Evolutionary conservation across 1,140 invertebrate species (phyloP), one percentile per base, ranked within the genome.

Genomic region (Gonioctena quinquepunctata): DNA sequence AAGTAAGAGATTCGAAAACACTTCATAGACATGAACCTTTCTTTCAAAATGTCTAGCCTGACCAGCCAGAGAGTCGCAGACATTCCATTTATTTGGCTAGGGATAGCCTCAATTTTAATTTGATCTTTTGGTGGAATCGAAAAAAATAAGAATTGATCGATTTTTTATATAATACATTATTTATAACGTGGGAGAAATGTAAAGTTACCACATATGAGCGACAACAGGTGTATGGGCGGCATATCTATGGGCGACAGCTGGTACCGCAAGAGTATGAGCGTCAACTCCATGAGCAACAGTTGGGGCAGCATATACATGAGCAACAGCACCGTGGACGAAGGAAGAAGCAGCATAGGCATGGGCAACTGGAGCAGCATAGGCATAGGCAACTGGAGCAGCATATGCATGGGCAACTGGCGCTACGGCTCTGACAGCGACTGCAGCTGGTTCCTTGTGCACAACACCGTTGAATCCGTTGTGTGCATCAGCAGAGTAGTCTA

Each of bases 201-300:
- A n/a, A n/a, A n/a, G n/a, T n/a, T n/a, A n/a, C n/a, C n/a, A n/a
- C n/a, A n/a, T 59, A 59, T 59, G 56, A 25, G 56, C 21, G 4
- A 83, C 78, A 88, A 89, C 73, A 89, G 87, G 2, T 87, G 88
- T 74, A 85, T 73, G 3, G 87, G 86, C 76, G 88, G 87, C 74
- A 87, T 69, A 50, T 18, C 50, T 18, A 54, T 42, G 33, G n/a
- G 33, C 33, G 5, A 42, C 11, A 42, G 33, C 33, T 42, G 66
- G 21, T n/a, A n/a, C n/a, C n/a, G n/a, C n/a, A n/a, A n/a, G n/a
- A n/a, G n/a, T n/a, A n/a, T n/a, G n/a, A 16, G 52, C 27, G 21
- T n/a, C 54, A 21, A 57, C n/a, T n/a, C 66, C 85, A 19, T 80
- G 78, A 60, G 84, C 85, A 13, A 80, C 81, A 50, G 11, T 1